A percentile compares a stretch with the other conserved stretches of the same genome.
phyloP scores from a whole-genome alignment of 1,140 invertebrate genomes.

The Drosophila nigrodunni region DNA sequence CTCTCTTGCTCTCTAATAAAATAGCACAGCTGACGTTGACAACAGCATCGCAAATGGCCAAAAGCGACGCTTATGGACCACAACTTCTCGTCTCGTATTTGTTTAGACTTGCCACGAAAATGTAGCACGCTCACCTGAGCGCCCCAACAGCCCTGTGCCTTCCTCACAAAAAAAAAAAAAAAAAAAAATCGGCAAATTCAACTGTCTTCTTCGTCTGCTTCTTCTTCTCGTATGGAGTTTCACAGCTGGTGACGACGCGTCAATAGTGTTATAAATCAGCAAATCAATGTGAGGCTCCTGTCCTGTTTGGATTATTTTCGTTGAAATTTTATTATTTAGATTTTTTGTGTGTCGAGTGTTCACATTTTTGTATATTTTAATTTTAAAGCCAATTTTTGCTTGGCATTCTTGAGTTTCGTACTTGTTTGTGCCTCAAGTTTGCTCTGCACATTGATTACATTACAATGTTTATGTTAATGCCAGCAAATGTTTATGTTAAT shows the following conservation, averaged over 20 bases:
- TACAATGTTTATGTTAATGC: constrained; percentile 10
- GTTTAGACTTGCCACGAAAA: constrained; percentile 2
- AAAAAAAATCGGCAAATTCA: constrained; percentile 10
- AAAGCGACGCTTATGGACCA: constrained; percentile 22
- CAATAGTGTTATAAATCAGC: constrained; percentile 25
- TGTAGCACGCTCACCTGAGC: constrained; percentile 22
- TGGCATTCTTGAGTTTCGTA: constrained; percentile 10
- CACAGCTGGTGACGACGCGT: constrained; percentile 40
- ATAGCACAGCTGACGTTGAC: constrained; percentile 53
- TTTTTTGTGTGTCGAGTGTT: not conserved
- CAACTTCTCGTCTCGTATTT: constrained; percentile 7
- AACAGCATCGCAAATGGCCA: constrained; percentile 39
- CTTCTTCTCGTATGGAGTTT: not conserved
- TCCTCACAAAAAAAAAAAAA: not conserved
- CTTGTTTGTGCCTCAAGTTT: not conserved
- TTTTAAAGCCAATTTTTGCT: constrained; percentile 7
- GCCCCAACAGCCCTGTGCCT: not conserved
- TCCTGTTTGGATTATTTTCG: constrained; percentile 1
- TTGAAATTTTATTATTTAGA: not conserved
- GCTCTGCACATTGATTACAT: constrained; percentile 7
- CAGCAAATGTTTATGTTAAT: constrained; percentile 12
- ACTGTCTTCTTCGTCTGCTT: constrained; percentile 2
- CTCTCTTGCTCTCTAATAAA: constrained; percentile 14
- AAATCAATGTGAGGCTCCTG: constrained; percentile 13
- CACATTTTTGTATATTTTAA: not conserved